Conservation (phyloP, 2,888 invertebrate genomes). For the Mythimna ferrago region DNA sequence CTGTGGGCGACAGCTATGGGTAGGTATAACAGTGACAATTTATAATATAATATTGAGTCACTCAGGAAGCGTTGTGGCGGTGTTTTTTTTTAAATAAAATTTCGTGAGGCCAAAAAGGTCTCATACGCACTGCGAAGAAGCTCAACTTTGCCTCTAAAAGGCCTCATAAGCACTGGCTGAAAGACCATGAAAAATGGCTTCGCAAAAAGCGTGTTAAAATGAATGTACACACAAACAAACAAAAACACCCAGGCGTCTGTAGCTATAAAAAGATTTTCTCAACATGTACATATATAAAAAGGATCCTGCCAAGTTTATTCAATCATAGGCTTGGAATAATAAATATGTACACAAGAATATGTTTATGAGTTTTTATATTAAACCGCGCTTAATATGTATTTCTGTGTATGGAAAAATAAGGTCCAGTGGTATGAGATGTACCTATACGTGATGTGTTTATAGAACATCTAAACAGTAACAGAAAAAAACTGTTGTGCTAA, state of each 20-base stretch:
- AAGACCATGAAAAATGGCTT: no score
- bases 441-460: conserved; percentile 16
- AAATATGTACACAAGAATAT: neutral
- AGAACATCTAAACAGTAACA: conserved; percentile 6
- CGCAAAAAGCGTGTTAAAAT: neutral
- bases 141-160: no score
- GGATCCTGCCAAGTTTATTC: neutral
- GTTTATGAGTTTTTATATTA: neutral
- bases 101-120: no score
- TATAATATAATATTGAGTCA: no score
- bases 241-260: neutral
- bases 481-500: neutral
- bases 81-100: no score
- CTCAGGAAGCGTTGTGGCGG: no score
- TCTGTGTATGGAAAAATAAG: neutral
- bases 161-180: no score
- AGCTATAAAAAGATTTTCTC: neutral
- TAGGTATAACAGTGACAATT: no score
- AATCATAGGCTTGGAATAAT: conserved; percentile 1
- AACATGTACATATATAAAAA: neutral
- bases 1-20: no score
- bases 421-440: neutral
- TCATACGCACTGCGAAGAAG: no score
- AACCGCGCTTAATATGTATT: conserved; percentile 1
- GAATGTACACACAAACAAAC: neutral